A percentile compares a stretch with the other conserved stretches of the same genome.
These are phyloP conservation scores for Euura lappo DNA, from an alignment of 1,140 invertebrate genomes.

Conservation along the genomic window DNA sequence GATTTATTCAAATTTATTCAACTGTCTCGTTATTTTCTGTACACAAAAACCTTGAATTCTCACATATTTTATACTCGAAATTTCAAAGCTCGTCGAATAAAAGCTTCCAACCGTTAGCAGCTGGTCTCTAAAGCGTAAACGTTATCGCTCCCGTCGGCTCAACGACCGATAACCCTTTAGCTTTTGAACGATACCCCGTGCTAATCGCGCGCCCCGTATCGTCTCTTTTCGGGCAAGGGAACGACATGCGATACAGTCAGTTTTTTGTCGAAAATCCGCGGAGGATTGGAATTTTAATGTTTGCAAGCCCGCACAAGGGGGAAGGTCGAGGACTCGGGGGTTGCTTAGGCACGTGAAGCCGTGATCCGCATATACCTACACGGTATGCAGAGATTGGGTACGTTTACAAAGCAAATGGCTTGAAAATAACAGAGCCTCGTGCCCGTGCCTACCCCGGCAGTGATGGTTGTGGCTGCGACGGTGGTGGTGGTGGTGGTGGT, in stretches of 20 bases:
- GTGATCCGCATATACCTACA: not conserved
- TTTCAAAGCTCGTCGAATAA: not conserved
- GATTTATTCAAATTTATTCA: no score
- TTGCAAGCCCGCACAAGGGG: slow-evolving; percentile 11
- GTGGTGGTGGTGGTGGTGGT: slow-evolving; percentile 21
- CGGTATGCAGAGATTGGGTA: slow-evolving; percentile 48
- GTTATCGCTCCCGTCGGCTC: not conserved
- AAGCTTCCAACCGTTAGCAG: not conserved
- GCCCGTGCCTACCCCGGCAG: slow-evolving; percentile 35
- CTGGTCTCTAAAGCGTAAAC: not conserved
- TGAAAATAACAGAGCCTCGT: slow-evolving; percentile 56
- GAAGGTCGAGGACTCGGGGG: not conserved
- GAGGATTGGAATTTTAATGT: slow-evolving; percentile 25
- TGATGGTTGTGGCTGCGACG: slow-evolving; percentile 16
- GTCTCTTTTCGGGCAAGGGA: not conserved
- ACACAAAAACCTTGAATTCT: no score
- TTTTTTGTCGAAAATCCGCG: not conserved
- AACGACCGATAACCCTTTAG: slow-evolving; percentile 6
- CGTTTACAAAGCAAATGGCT: slow-evolving; percentile 62
- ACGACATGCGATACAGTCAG: no score
- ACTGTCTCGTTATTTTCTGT: no score
- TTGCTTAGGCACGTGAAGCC: slow-evolving; percentile 8
- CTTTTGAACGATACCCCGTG: not conserved
- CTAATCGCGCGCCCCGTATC: not conserved
- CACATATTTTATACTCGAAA: not conserved